Base-by-base conservation (phyloP, 2,888 invertebrate genomes). In the Drosophila melanosoma region DNA sequence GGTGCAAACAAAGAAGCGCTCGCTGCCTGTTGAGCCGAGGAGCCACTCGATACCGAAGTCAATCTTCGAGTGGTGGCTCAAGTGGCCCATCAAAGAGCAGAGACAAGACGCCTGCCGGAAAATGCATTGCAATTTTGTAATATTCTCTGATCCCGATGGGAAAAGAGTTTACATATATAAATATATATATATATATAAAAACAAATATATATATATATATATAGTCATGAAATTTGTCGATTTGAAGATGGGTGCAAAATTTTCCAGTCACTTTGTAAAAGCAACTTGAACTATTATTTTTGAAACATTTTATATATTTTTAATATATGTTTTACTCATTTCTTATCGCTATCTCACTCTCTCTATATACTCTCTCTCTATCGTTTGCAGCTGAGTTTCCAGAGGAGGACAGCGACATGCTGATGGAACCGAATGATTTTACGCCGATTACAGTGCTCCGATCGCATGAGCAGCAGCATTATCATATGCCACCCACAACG, bases 361-460 rank as follows among this genome's bases (percentile, higher is more conserved):
- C 45, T 42, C n/a, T 5, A 4, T 40, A n/a, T 40, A 40, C 35
- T 17, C n/a, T 51, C 8, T 15, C 4, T 15, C 4, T 26, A 2
- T 60, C 10, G 45, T 8, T 65, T 90, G 53, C 85, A 92, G 92
- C 66, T 53, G 90, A 91, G 65, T 91, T 91, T 61, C 92, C 92
- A 15, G 93, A 93, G 72, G 92, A 93, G 75, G 93, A 93, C 75
- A 90, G 91, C 36, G 93, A 93, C 56, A 93, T 93, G 93, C 60
- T 93, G 62, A 93, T 93, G 93, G 93, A 93, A 64, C 93, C 93
- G 0, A 93, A 93, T 69, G 92, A 93, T 65, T 92, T 91, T 59
- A 81, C 91, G 23, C 92, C 91, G 17, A 87, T 92, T 36, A 91
- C 91, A 0, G 91, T 93, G 51, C 76, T 93, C 49, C 91, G 92